Evolutionary conservation across 1,140 invertebrate genomes (phyloP).

Genomic region (Pseudobourletiella spinata): DNA sequence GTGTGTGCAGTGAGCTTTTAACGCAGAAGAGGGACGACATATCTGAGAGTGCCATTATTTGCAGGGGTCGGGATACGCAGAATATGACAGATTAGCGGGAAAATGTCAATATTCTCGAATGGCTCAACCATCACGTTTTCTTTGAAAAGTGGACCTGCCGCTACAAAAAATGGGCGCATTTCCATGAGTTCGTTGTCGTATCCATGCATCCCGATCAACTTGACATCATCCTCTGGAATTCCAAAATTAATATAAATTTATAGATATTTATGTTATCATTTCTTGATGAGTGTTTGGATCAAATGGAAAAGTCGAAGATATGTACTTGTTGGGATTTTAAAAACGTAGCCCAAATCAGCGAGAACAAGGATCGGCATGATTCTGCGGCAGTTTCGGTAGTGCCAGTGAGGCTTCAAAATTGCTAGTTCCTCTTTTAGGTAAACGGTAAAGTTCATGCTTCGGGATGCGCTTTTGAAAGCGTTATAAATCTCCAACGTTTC

Average conservation of each 20-base stretch:
- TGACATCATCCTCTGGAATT: not conserved
- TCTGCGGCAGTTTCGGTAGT: constrained; percentile 49
- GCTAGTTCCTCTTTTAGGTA: constrained; percentile 49
- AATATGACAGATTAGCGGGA: constrained; percentile 55
- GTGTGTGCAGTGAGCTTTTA: too few species aligned
- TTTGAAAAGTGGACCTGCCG: constrained; percentile 54
- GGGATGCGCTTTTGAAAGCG: constrained; percentile 42
- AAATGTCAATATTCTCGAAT: constrained; percentile 57
- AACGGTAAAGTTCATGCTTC: constrained; percentile 46
- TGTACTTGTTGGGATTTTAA: constrained; percentile 41
- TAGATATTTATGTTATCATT: not conserved
- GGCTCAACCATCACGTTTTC: constrained; percentile 4
- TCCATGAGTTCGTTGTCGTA: constrained; percentile 49
- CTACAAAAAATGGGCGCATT: constrained; percentile 63
- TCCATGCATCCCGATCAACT: constrained; percentile 54
- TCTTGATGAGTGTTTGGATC: not conserved
- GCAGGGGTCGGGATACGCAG: constrained; percentile 45
- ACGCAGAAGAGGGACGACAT: too few species aligned
- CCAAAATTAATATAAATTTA: not conserved
- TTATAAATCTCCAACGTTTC: constrained; percentile 12
- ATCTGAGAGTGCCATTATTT: constrained; percentile 48
- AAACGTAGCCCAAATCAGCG: constrained; percentile 50
- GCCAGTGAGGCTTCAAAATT: constrained; percentile 40
- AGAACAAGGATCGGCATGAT: constrained; percentile 50
- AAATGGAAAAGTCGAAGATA: not conserved